phyloP scores from a whole-genome alignment of 2,888 invertebrate genomes.

The Papilio gigon region DNA sequence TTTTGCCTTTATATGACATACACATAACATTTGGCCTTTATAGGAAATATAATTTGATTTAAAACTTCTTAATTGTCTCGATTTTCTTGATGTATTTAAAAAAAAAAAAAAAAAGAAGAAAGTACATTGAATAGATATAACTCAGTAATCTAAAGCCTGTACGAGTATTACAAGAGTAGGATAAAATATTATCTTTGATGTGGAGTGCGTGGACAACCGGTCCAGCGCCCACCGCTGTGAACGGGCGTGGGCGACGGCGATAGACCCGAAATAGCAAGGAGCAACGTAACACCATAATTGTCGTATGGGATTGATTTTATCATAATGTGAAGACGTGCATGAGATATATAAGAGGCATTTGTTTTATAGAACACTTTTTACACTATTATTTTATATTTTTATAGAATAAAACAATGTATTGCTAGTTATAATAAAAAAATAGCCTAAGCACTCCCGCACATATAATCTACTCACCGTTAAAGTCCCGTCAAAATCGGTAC shows the following conservation, averaged over 20 bases:
- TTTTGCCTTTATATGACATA: too few relatives aligned
- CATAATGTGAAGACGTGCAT: neutral
- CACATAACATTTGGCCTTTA: too few relatives aligned
- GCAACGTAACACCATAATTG: constrained; percentile 51
- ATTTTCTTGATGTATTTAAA: neutral
- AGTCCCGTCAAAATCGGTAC: too few relatives aligned
- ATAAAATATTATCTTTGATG: constrained; percentile 2
- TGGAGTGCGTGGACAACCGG: constrained; percentile 55
- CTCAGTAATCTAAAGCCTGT: neutral
- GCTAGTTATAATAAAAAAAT: too few relatives aligned
- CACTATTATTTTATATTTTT: neutral
- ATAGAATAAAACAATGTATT: neutral
- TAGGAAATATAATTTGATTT: neutral
- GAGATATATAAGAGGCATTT: neutral
- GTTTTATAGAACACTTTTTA: neutral
- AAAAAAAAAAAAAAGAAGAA: neutral
- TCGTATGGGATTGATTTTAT: constrained; percentile 45
- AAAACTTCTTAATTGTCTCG: neutral
- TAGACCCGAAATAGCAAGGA: constrained; percentile 62
- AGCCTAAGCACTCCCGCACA: too few relatives aligned
- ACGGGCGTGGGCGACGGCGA: constrained; percentile 59
- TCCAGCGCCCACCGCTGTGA: constrained; percentile 53
- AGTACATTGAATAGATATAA: neutral
- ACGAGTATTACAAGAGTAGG: neutral
- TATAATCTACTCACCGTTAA: too few relatives aligned